Percentiles rank a stretch among this genome's conserved stretches.
Conservation (phyloP, 2,113 vertebrate genomes). For the Lepus americanus region DNA sequence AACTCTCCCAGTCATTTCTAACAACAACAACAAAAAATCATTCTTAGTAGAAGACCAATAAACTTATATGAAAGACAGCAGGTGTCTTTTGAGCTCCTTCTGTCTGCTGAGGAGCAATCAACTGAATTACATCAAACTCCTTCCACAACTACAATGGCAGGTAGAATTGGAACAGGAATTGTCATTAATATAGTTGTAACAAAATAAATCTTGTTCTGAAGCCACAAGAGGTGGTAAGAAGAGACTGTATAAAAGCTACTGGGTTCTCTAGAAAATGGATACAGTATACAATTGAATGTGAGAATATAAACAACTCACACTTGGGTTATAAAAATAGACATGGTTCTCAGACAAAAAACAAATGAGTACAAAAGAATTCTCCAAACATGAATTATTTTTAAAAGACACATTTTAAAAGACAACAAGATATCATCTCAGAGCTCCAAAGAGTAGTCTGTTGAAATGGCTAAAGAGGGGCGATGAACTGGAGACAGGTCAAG, state of each 20-base stretch:
- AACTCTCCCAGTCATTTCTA: slow-evolving; percentile 37
- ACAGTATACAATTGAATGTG: slow-evolving; percentile 76
- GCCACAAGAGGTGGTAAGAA: slow-evolving; percentile 74
- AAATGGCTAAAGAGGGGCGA: slow-evolving; percentile 68
- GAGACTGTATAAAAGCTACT: slow-evolving; percentile 84
- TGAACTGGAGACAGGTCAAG: slow-evolving; percentile 65
- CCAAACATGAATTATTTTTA: slow-evolving; percentile 85
- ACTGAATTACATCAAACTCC: slow-evolving; percentile 54
- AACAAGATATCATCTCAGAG: slow-evolving; percentile 77
- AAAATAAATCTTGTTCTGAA: slow-evolving; percentile 83
- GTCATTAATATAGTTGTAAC: slow-evolving; percentile 70
- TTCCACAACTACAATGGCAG: slow-evolving; percentile 64
- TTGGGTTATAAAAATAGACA: slow-evolving; percentile 90
- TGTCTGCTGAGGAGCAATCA: slow-evolving; percentile 55
- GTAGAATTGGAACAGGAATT: slow-evolving; percentile 74
- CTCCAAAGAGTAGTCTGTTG: slow-evolving; percentile 69
- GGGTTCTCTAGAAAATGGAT: slow-evolving; percentile 84
- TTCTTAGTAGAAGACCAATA: slow-evolving; percentile 70
- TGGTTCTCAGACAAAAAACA: slow-evolving; percentile 85
- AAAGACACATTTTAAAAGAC: slow-evolving; percentile 86
- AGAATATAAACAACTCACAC: slow-evolving; percentile 86
- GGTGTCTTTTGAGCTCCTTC: slow-evolving; percentile 61
- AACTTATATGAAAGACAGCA: slow-evolving; percentile 55
- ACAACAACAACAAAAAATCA: slow-evolving; percentile 45
- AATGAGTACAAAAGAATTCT: slow-evolving; percentile 88